A percentile compares a stretch with the other conserved stretches of the same genome.
phyloP scores from a whole-genome alignment of 2,113 vertebrate genomes.

The Lasiurus cinereus region DNA sequence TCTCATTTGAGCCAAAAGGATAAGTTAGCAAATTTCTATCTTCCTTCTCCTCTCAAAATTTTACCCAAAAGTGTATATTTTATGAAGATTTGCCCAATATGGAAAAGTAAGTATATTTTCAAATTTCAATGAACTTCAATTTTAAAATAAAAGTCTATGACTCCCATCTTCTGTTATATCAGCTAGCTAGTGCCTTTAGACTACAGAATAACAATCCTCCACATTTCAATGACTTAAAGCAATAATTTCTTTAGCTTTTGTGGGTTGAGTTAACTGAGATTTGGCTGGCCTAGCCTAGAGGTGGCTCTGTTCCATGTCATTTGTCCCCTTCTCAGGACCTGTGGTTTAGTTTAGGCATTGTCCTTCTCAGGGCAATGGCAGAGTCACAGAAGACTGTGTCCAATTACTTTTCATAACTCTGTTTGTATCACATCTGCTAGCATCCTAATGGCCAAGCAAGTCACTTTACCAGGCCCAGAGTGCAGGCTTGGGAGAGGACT shows the following conservation, averaged over 20 bases:
- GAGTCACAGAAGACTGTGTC: not conserved
- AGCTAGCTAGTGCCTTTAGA: slow-evolving; percentile 1
- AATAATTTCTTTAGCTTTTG: not conserved
- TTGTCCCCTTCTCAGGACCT: not conserved
- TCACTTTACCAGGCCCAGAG: not conserved
- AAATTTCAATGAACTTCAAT: slow-evolving; percentile 30
- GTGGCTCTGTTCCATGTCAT: not conserved
- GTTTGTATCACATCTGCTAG: not conserved
- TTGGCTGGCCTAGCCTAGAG: not conserved
- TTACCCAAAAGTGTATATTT: not conserved
- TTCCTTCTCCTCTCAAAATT: slow-evolving; percentile 25
- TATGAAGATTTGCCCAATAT: slow-evolving; percentile 20
- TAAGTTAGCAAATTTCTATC: slow-evolving; percentile 9
- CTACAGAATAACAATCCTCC: not conserved
- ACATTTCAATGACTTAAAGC: not conserved
- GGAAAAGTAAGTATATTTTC: slow-evolving; percentile 48
- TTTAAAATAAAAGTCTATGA: slow-evolving; percentile 37
- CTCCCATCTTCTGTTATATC: not conserved
- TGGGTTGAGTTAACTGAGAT: not conserved
- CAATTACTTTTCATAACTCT: not conserved
- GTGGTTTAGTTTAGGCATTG: not conserved
- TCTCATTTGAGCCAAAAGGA: slow-evolving; percentile 62
- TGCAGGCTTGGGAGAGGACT: not conserved
- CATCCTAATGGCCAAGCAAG: not conserved
- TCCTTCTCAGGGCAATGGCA: not conserved